These are phyloP conservation scores for Heliconius ethilla DNA, from an alignment of 2,888 invertebrate genomes.

Conservation along the genomic window DNA sequence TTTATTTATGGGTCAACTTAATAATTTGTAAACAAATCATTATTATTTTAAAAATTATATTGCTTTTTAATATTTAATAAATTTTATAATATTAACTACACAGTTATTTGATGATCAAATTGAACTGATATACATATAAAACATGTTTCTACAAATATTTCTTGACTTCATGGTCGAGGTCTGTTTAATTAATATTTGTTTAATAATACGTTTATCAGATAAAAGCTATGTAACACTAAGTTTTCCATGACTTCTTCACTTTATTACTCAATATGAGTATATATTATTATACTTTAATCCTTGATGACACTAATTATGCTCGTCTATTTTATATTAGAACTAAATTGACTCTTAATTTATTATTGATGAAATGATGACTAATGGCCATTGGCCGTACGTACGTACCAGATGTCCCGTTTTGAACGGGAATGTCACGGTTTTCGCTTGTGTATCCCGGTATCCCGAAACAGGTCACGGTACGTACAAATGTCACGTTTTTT, in stretches of 20 bases:
- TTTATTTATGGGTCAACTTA: neutral
- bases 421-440: no score
- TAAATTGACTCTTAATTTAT: neutral
- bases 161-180: conserved; percentile 32
- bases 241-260: conserved; percentile 8
- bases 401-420: no score
- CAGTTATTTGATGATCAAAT: neutral
- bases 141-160: neutral
- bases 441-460: no score
- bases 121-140: neutral
- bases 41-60: neutral
- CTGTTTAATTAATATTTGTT: conserved; percentile 26
- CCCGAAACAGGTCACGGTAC: no score
- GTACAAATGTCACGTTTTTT: no score
- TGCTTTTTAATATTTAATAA: neutral
- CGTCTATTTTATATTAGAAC: conserved; percentile 10
- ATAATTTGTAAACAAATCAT: neutral
- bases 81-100: neutral
- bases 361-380: neutral
- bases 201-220: conserved; percentile 21
- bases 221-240: conserved; percentile 2
- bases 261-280: neutral
- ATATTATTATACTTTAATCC: neutral
- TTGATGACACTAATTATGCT: neutral
- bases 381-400: no score